phyloP scores from a whole-genome alignment of 2,888 invertebrate species.

The Campoplex nolae region DNA sequence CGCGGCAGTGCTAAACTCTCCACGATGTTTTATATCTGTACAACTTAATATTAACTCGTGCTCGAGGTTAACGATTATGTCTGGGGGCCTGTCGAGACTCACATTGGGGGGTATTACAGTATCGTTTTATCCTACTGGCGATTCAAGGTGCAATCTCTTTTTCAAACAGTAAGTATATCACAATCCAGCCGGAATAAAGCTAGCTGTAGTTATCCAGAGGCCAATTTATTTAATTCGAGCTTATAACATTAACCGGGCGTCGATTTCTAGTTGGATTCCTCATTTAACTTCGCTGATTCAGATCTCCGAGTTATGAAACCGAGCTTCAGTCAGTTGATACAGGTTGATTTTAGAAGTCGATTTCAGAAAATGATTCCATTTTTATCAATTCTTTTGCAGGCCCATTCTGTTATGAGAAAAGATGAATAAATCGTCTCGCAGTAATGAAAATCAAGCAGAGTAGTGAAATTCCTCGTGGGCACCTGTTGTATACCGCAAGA shows the following conservation, averaged over 20 bases:
- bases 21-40: neutral
- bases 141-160: neutral
- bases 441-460: slow-evolving; percentile 23
- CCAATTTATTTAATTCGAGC: neutral
- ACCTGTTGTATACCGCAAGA: slow-evolving; percentile 8
- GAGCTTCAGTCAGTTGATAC: too few species aligned
- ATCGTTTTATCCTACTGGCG: neutral
- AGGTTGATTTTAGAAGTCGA: too few species aligned
- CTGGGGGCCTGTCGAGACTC: neutral
- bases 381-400: neutral
- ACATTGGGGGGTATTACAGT: neutral
- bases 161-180: neutral
- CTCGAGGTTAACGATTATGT: slow-evolving; percentile 37
- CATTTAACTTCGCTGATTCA: too few species aligned
- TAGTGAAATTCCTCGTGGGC: slow-evolving; percentile 45
- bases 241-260: too few species aligned
- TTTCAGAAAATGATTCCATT: too few species aligned
- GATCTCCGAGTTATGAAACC: too few species aligned
- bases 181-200: neutral
- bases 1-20: slow-evolving; percentile 38
- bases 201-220: neutral
- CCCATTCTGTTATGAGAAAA: neutral
- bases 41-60: slow-evolving; percentile 27
- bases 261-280: too few species aligned
- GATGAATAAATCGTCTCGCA: neutral